Conservation (phyloP, 2,888 invertebrate species). For the Catocala sponsa region DNA sequence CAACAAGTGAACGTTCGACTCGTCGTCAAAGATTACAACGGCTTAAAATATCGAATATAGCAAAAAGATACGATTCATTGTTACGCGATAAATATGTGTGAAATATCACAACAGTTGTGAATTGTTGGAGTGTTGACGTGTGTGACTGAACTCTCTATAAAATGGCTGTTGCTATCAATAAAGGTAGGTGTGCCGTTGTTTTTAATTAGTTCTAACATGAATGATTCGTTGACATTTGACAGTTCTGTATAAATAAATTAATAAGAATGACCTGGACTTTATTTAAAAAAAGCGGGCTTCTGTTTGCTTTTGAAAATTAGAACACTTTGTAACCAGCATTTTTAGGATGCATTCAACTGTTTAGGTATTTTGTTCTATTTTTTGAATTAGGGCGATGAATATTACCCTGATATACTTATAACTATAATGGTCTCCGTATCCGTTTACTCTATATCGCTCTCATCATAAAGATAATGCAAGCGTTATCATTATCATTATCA, state of each 20-base stretch:
- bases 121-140: conserved; percentile 46
- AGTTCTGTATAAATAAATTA: too few species aligned
- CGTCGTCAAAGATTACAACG: not conserved
- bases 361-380: too few species aligned
- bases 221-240: too few species aligned
- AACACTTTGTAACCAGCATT: too few species aligned
- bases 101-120: conserved; percentile 28
- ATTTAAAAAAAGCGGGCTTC: too few species aligned
- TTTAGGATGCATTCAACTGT: too few species aligned
- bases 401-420: too few species aligned
- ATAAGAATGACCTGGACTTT: too few species aligned
- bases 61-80: not conserved
- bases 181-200: conserved; percentile 61
- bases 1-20: not conserved
- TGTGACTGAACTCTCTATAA: conserved; percentile 28
- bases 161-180: conserved; percentile 78
- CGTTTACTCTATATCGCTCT: conserved; percentile 17
- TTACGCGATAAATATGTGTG: conserved; percentile 4
- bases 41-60: too few species aligned
- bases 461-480: conserved; percentile 4
- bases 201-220: too few species aligned
- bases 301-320: too few species aligned
- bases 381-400: too few species aligned
- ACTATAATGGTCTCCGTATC: not conserved
- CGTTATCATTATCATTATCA: not conserved